Evolutionary conservation across 1,140 invertebrate species (phyloP).

Genomic region (Ceratina calcarata): DNA sequence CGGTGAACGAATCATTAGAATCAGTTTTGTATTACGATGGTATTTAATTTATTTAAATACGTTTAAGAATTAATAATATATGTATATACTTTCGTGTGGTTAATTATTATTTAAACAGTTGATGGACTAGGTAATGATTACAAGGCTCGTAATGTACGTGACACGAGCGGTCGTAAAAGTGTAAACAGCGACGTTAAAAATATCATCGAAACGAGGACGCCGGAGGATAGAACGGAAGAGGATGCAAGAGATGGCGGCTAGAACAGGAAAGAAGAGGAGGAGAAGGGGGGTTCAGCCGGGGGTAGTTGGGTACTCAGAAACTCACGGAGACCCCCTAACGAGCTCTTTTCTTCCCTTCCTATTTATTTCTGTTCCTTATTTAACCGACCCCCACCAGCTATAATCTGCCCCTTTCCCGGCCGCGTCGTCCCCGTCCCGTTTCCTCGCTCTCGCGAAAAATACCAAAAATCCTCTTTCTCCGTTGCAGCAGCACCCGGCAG

Average conservation of each 20-base stretch:
- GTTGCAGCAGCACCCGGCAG: slow-evolving; percentile 62
- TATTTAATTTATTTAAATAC: too few relatives aligned
- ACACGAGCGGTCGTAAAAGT: slow-evolving; percentile 33
- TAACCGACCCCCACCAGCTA: slow-evolving; percentile 72
- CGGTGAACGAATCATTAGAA: background rate
- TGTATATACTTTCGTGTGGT: too few relatives aligned
- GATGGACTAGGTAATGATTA: background rate
- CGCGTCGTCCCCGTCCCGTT: slow-evolving; percentile 24
- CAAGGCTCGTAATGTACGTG: background rate
- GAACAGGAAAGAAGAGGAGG: slow-evolving; percentile 52
- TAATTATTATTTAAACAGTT: too few relatives aligned
- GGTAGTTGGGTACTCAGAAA: slow-evolving; percentile 77
- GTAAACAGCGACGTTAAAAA: slow-evolving; percentile 70
- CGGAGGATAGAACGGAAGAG: slow-evolving; percentile 34
- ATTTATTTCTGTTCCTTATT: slow-evolving; percentile 80
- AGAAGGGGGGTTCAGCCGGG: slow-evolving; percentile 66
- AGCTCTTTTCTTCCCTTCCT: slow-evolving; percentile 80
- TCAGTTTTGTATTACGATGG: too few relatives aligned
- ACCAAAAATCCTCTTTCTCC: slow-evolving; percentile 67
- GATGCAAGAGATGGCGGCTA: slow-evolving; percentile 11
- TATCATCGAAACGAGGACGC: slow-evolving; percentile 63
- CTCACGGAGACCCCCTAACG: slow-evolving; percentile 78
- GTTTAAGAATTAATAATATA: too few relatives aligned
- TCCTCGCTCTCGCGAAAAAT: slow-evolving; percentile 57
- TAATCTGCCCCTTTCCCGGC: slow-evolving; percentile 50